phyloP scores from a whole-genome alignment of 2,888 invertebrate genomes.

The Limnephilus auricula region DNA sequence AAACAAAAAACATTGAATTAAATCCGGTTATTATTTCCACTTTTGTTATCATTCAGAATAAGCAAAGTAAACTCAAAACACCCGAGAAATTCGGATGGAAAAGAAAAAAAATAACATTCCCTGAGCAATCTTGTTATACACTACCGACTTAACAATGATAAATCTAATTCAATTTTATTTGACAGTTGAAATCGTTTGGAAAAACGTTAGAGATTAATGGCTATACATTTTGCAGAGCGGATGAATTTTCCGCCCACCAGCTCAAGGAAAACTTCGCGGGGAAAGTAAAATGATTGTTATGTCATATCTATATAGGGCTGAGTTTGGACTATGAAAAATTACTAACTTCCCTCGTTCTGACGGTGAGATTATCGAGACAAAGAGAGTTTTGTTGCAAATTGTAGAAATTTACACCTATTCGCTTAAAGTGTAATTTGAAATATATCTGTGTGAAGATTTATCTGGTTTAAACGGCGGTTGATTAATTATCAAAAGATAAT shows the following conservation, averaged over 20 bases:
- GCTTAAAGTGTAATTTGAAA: slow-evolving; percentile 9
- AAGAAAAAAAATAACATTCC: slow-evolving; percentile 3
- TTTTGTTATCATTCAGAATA: neutral
- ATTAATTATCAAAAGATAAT: slow-evolving; percentile 5
- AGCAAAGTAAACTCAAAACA: neutral
- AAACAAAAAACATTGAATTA: neutral
- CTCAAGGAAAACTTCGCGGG: neutral
- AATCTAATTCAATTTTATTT: slow-evolving; percentile 66
- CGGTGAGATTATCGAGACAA: neutral
- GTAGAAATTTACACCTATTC: slow-evolving; percentile 24
- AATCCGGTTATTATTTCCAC: neutral
- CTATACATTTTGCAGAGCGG: slow-evolving; percentile 55
- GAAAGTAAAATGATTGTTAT: neutral
- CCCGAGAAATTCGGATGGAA: slow-evolving; percentile 11
- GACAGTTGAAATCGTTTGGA: slow-evolving; percentile 66
- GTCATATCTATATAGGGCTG: neutral
- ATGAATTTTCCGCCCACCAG: slow-evolving; percentile 13
- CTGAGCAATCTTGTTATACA: slow-evolving; percentile 41
- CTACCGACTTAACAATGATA: slow-evolving; percentile 61
- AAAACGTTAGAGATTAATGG: slow-evolving; percentile 65
- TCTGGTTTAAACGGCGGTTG: neutral
- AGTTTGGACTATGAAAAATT: neutral
- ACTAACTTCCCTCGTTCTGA: neutral
- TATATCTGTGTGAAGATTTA: slow-evolving; percentile 8
- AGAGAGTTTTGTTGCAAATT: neutral